Base-by-base conservation (phyloP, 2,113 vertebrate species). In the Clarias batrachus region DNA sequence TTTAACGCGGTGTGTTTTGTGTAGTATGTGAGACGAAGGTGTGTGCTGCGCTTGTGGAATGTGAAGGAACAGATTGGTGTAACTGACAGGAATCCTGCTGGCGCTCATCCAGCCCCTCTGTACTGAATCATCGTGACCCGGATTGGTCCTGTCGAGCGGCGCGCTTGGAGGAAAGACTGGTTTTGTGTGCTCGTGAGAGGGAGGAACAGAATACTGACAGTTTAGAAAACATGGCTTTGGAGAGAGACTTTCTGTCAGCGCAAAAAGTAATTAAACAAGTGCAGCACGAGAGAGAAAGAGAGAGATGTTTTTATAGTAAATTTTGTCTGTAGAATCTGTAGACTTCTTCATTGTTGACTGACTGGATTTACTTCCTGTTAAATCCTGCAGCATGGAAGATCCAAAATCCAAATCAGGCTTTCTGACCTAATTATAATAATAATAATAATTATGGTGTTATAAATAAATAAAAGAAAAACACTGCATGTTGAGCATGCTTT, bases 91-190 rank as follows among this genome's bases (percentile, higher is more conserved):
- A 86, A 83, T 78, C 27, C 86, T 90, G 86, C 13, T 77, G 89
- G 90, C 86, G 60, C n/a, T 3, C 65, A 78, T 73, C 77, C 86
- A 87, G 68, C 70, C 12, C 2, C 48, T 14, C 3, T 16, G 52
- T 33, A 81, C 73, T 65, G 5, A 83, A 70, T 21, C 84, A 90
- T 90, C 90, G 90, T 86, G 86, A 87, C 84, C 85, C 60, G 62
- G 41, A 71, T n/a, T 83, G 87, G 88, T 90, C 33, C 82, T 88
- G 63, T 89, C 63, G 59, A 66, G 78, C 86, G 86, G 85, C 87
- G 66, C 78, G 60, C 70, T 85, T 79, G 63, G 78, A 83, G 79
- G 74, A 87, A 88, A 83, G 54, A 80, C 56, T 73, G 74, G 63
- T 78, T 85, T 65, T 88, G 37, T 90, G 73, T 88, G n/a, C 79